phyloP scores from a whole-genome alignment of 2,113 vertebrate genomes.

The Peromyscus maniculatus region DNA sequence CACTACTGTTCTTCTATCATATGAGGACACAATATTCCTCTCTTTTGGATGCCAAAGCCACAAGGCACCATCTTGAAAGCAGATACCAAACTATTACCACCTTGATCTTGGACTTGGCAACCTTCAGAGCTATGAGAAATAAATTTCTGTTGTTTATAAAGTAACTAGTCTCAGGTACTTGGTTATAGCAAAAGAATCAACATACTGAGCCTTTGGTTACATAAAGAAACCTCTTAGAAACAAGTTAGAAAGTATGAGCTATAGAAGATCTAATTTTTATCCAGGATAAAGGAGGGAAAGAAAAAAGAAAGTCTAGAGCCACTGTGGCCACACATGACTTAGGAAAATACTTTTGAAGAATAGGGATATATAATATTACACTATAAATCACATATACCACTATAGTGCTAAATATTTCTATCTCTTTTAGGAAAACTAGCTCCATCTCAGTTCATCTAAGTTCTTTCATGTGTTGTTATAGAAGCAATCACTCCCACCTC shows the following conservation, averaged over 20 bases:
- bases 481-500: background rate
- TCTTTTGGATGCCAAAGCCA: background rate
- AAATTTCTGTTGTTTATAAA: background rate
- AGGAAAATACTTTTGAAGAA: constrained; percentile 9
- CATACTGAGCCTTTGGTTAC: background rate
- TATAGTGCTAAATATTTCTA: background rate
- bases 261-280: background rate
- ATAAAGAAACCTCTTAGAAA: background rate
- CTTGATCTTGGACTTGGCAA: background rate
- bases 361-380: background rate
- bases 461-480: background rate
- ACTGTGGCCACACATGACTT: background rate
- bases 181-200: background rate
- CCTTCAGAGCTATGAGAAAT: background rate
- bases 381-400: background rate
- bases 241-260: background rate
- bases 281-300: background rate
- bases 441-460: background rate
- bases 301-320: background rate
- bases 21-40: background rate
- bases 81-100: background rate
- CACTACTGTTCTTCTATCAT: background rate
- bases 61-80: background rate
- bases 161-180: background rate
- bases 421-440: constrained; percentile 20